Evolutionary conservation across 2,797 vertebrate species (phyloP).

Genomic region (Esox masquinongy): DNA sequence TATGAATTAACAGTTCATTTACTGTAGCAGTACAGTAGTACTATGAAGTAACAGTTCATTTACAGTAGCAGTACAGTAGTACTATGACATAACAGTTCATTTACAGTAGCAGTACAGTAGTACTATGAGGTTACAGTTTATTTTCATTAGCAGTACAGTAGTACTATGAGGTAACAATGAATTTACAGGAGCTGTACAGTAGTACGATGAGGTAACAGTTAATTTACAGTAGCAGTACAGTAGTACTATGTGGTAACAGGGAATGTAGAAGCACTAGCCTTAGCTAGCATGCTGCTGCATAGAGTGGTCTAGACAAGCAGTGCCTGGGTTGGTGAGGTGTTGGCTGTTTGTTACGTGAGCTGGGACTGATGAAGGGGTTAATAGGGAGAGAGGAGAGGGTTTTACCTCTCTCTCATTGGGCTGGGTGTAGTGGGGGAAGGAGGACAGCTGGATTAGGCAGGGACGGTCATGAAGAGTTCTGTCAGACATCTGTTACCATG

Average conservation of each 20-base stretch:
- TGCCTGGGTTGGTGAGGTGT: constrained; percentile 38
- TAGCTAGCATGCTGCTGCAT: constrained; percentile 11
- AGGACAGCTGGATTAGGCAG: constrained; percentile 35
- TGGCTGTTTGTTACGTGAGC: constrained; percentile 62
- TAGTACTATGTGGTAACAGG: not conserved
- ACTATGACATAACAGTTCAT: too few relatives aligned
- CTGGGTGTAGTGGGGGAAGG: not conserved
- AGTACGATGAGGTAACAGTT: constrained; percentile 11
- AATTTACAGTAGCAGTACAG: constrained; percentile 48
- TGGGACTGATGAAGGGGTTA: constrained; percentile 36
- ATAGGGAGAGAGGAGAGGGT: not conserved
- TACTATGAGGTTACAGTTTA: too few relatives aligned
- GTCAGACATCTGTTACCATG: constrained; percentile 34
- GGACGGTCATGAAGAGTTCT: constrained; percentile 39
- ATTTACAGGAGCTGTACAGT: constrained; percentile 21
- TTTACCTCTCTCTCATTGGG: not conserved
- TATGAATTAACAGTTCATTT: too few relatives aligned
- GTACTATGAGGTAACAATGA: too few relatives aligned
- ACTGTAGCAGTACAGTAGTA: too few relatives aligned
- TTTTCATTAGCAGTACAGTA: too few relatives aligned
- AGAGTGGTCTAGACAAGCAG: constrained; percentile 32
- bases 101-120: too few relatives aligned
- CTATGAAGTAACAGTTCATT: too few relatives aligned
- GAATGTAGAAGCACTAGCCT: constrained; percentile 35
- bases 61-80: too few relatives aligned